Percentiles rank a stretch among this genome's conserved stretches.
phyloP scores from a whole-genome alignment of 1,140 invertebrate species.

The Oreohelix idahoensis region DNA sequence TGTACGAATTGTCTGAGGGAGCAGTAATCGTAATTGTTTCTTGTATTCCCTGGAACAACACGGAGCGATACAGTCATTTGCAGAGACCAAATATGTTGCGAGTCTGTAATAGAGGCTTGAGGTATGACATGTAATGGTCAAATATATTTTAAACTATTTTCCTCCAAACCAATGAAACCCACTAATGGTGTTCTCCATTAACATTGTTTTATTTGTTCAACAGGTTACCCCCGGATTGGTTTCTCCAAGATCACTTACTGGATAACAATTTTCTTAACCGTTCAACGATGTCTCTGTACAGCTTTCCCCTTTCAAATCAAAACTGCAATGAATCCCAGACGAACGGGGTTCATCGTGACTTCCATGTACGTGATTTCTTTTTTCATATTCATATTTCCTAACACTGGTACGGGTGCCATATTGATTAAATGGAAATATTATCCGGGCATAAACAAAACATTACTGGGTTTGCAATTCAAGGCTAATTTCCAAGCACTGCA shows the following conservation, averaged over 20 bases:
- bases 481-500: background rate
- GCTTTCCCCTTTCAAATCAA: background rate
- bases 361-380: background rate
- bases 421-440: background rate
- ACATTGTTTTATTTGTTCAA: background rate
- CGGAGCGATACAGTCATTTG: too few relatives aligned
- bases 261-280: background rate
- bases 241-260: background rate
- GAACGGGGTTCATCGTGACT: background rate
- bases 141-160: too few relatives aligned
- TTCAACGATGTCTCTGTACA: slow-evolving; percentile 5
- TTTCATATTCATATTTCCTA: background rate
- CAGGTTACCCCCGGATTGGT: background rate
- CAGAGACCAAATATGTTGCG: too few relatives aligned
- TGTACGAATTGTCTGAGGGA: too few relatives aligned
- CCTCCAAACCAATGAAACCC: too few relatives aligned
- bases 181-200: background rate
- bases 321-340: background rate
- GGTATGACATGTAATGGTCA: too few relatives aligned
- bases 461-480: background rate
- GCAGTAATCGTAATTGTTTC: too few relatives aligned
- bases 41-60: too few relatives aligned
- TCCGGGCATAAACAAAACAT: background rate
- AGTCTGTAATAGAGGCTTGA: too few relatives aligned
- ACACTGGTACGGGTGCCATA: background rate